Base-by-base conservation (phyloP, 2,113 vertebrate genomes). In the Merops nubicus region DNA sequence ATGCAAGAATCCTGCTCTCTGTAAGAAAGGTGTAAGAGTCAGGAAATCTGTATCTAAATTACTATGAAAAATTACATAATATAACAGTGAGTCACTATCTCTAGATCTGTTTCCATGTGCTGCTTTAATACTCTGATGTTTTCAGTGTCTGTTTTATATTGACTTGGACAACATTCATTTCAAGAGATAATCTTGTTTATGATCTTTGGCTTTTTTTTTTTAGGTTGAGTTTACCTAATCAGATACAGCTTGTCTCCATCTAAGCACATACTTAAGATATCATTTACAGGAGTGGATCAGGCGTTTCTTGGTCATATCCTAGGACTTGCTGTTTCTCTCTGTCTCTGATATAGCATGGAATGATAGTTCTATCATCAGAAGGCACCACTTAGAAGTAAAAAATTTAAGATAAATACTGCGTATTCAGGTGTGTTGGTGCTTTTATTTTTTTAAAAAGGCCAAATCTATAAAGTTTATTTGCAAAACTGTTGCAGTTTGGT, bases 341-440 rank as follows among this genome's bases (percentile, higher is more conserved):
- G 21, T 59, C 18, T 76, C 5, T 29, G 77, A 7, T 16, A 11
- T 22, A 31, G 16, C n/a, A 38, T 53, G 14, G 22, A 22, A 12
- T 29, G 20, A 43, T 19, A 60, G n/a, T n/a, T 76, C 12, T 60
- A 28, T 88, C 21, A 75, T 48, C 38, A 84, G n/a, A 80, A 88
- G 12, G 5, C 23, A 59, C 34, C 28, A 34, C 15, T 40, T 25
- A 54, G 16, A 38, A 72, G 15, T 11, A 64, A 81, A 81, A 45
- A 21, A 48, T 65, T 14, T 72, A 21, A 65, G 15, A 53, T 53
- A 65, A 42, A 53, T 54, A 20, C 15, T 45, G 33, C 43, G 38
- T 15, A 19, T 28, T 18, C 1, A 0, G 26, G 16, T 34, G 17
- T n/a, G 8, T 56, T 43, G 29, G 11, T 85, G 20, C 4, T 64